Conservation (phyloP, 1,140 invertebrate genomes). For the Papilio xuthus region DNA sequence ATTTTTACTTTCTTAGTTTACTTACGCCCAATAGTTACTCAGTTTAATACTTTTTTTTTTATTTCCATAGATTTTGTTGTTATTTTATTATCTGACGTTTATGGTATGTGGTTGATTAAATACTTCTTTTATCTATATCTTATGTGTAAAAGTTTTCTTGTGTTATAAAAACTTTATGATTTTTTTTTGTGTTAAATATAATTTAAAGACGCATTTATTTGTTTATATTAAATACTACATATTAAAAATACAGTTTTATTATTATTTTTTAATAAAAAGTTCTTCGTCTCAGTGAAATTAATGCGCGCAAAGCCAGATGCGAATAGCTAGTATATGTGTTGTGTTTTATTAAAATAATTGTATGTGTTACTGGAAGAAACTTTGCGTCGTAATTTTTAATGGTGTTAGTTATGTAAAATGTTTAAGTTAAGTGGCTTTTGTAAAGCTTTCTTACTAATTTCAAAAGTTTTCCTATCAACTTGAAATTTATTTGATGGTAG, state of each 20-base stretch:
- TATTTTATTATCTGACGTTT: constrained; percentile 40
- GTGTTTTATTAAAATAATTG: neutral
- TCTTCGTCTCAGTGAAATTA: neutral
- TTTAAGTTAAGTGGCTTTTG: neutral
- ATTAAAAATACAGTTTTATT: no score
- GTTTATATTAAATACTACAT: no score
- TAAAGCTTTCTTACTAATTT: neutral
- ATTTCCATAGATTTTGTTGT: constrained; percentile 41
- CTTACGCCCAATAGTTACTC: constrained; percentile 45
- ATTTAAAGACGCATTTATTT: no score
- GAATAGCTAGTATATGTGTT: neutral
- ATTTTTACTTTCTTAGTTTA: constrained; percentile 54
- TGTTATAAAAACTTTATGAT: constrained; percentile 8
- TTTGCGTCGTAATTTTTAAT: constrained; percentile 9
- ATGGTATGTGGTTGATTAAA: constrained; percentile 27
- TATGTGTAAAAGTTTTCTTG: constrained; percentile 8
- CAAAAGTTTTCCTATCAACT: neutral
- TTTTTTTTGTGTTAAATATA: neutral
- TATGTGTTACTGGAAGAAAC: neutral
- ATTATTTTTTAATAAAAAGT: no score
- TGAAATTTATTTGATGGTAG: neutral
- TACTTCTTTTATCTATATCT: neutral
- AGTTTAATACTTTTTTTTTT: constrained; percentile 49
- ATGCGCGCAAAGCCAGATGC: neutral
- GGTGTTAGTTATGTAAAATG: neutral